Base-by-base conservation (phyloP, 2,888 invertebrate species). In the Lepidocyrtinus sp. region DNA sequence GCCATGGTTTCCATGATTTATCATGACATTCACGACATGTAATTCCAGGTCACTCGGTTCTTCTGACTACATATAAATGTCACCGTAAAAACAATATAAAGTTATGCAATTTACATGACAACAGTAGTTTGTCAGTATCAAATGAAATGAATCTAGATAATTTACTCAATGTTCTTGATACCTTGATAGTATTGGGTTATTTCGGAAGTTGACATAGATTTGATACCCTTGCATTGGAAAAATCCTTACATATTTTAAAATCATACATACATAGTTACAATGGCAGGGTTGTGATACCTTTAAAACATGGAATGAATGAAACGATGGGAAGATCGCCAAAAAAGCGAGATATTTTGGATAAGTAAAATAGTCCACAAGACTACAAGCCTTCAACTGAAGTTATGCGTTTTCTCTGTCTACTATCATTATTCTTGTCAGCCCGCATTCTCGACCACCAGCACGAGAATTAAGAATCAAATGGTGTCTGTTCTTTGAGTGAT, bases 251-350 rank as follows among this genome's bases (percentile, higher is more conserved):
- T n/a, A n/a, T n/a, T n/a, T n/a, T n/a, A n/a, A n/a, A n/a, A n/a
- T n/a, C n/a, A n/a, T n/a, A n/a, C n/a, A n/a, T n/a, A n/a, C n/a
- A n/a, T n/a, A n/a, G n/a, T n/a, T n/a, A n/a, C n/a, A 12, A 17
- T 12, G 50, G 50, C 15, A 12, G 50, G 50, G 50, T 12, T 50
- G 50, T 17, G 2, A 36, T 36, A 36, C 12, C 50, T 63, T 50
- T 63, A 50, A 74, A 61, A 74, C 74, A 74, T n/a, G n/a, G n/a
- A n/a, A n/a, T n/a, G n/a, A n/a, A 74, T 74, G 61, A 36, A 74
- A 46, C 46, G 75, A 75, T 75, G 75, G 75, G 75, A 75, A 75
- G 75, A 75, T 75, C 75, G 75, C 75, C 75, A 75, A 75, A 74
- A 75, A 75, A 68, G 62, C 61, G 75, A 50, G 50, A 50, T 17